Evolutionary conservation across 2,113 vertebrate species (phyloP).

Genomic region (Aramus guarauna): DNA sequence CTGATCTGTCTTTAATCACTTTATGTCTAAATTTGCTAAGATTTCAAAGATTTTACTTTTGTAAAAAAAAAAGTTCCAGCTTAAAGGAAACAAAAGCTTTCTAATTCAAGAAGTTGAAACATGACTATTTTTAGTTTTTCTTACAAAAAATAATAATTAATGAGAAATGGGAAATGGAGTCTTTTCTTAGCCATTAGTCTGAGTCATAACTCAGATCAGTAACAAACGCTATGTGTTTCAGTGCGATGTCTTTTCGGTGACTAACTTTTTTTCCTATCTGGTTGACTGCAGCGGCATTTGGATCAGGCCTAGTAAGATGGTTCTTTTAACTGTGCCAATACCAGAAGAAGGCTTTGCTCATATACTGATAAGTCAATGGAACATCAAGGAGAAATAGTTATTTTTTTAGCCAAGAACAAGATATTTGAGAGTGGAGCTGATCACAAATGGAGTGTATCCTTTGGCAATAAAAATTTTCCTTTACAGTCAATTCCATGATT

Average conservation of each 20-base stretch:
- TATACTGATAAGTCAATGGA: not conserved
- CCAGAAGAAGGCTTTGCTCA: not conserved
- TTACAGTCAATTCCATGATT: not conserved
- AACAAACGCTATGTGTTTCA: not conserved
- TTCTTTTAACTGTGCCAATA: not conserved
- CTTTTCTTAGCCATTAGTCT: not conserved
- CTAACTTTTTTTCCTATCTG: not conserved
- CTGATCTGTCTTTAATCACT: not conserved
- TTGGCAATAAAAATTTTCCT: conserved; percentile 22
- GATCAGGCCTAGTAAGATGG: not conserved
- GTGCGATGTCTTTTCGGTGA: not conserved
- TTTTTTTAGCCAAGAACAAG: not conserved
- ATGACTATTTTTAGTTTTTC: not conserved
- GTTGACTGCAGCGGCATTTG: not conserved
- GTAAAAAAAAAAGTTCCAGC: not conserved
- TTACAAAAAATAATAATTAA: not conserved
- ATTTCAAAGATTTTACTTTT: not conserved
- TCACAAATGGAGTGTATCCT: not conserved
- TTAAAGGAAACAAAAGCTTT: not conserved
- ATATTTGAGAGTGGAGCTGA: not conserved
- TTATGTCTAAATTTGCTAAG: not conserved
- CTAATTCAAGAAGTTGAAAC: not conserved
- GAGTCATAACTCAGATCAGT: not conserved
- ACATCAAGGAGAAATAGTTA: not conserved
- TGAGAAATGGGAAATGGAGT: not conserved